Percentiles rank a stretch among this genome's conserved stretches.
Conservation (phyloP, 1,140 invertebrate species). For the Cotesia glomerata region DNA sequence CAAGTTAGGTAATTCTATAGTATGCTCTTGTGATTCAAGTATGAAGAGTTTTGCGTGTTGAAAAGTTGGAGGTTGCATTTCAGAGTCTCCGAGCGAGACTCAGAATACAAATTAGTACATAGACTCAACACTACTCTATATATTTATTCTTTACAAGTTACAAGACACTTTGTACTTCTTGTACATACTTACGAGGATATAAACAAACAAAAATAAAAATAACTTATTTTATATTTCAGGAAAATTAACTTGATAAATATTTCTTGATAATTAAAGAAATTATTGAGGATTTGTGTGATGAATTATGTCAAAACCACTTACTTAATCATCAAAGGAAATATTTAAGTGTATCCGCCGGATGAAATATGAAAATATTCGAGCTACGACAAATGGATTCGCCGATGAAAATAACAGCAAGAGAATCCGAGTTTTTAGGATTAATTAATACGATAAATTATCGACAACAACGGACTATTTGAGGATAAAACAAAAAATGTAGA, state of each 20-base stretch:
- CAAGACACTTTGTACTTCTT: not conserved
- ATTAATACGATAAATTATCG: not conserved
- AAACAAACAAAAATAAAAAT: no score
- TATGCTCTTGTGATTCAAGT: not conserved
- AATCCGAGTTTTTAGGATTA: not conserved
- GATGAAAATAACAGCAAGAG: not conserved
- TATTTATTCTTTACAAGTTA: not conserved
- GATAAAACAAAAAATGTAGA: not conserved
- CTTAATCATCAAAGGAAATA: not conserved
- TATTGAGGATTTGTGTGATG: no score
- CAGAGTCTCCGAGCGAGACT: conserved; percentile 10
- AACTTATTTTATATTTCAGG: no score
- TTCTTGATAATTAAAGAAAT: no score
- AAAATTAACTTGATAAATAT: no score
- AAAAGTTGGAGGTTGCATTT: conserved; percentile 9
- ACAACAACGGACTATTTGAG: not conserved
- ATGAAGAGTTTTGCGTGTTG: conserved; percentile 12
- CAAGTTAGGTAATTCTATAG: conserved; percentile 12
- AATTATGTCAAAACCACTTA: no score
- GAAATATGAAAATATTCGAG: not conserved
- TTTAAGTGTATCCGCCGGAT: not conserved
- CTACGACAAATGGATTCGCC: not conserved
- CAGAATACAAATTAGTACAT: conserved; percentile 27
- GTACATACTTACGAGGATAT: not conserved
- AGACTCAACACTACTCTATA: not conserved